A percentile compares a stretch with the other conserved stretches of the same genome.
Conservation (phyloP, 2,888 invertebrate genomes). For the Epiblema foenella region DNA sequence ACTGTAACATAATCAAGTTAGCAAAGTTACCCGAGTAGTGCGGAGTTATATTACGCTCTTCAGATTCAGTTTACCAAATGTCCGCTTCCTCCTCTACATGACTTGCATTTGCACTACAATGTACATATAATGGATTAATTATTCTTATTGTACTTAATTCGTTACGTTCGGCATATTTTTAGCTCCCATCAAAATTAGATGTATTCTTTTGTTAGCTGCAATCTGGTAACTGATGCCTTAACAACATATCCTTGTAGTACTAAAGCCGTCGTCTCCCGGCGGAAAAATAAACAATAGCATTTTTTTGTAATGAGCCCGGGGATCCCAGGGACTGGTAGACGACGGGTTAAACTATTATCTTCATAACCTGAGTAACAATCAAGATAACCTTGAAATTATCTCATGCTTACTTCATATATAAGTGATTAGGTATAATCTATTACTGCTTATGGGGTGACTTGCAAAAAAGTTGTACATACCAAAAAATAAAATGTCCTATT, state of each 20-base stretch:
- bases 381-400: constrained; percentile 17
- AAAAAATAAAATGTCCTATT: too few species aligned
- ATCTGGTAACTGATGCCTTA: background rate
- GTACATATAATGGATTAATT: background rate
- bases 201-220: background rate
- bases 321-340: too few species aligned
- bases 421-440: background rate
- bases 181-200: background rate
- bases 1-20: background rate
- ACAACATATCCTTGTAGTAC: too few species aligned
- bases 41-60: background rate
- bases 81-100: background rate
- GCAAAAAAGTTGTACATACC: too few species aligned
- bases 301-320: too few species aligned
- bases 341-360: background rate
- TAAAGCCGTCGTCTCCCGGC: too few species aligned
- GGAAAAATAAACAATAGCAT: too few species aligned
- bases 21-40: background rate
- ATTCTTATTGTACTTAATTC: background rate
- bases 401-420: constrained; percentile 1
- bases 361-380: background rate
- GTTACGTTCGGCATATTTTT: background rate
- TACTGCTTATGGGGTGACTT: too few species aligned
- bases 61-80: background rate
- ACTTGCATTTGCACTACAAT: background rate